Conservation (phyloP, 2,797 vertebrate species). For the Enteromius trimaculatus region DNA sequence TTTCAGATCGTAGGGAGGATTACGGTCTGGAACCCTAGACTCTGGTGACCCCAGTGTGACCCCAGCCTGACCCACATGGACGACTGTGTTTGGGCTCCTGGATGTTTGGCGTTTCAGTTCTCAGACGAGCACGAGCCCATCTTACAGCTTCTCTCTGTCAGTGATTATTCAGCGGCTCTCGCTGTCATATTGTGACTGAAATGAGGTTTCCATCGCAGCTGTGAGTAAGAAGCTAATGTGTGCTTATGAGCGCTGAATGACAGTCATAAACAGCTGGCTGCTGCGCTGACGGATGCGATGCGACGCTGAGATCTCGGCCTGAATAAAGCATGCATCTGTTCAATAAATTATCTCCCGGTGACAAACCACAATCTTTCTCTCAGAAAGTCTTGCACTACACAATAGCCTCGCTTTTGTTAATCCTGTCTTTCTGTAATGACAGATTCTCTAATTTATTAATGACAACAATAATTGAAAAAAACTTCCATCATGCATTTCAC, state of each 20-base stretch:
- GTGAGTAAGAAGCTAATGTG: constrained; percentile 73
- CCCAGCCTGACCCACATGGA: constrained; percentile 14
- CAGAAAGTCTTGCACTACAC: not conserved
- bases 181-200: constrained; percentile 31
- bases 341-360: constrained; percentile 75
- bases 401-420: not conserved
- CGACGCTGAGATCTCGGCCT: constrained; percentile 65
- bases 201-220: constrained; percentile 68
- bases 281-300: constrained; percentile 51
- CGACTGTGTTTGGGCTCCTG: constrained; percentile 19
- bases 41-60: constrained; percentile 11
- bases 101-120: constrained; percentile 29
- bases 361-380: constrained; percentile 45
- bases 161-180: constrained; percentile 12
- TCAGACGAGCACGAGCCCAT: constrained; percentile 17
- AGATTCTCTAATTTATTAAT: not conserved
- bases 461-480: not conserved
- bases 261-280: constrained; percentile 77
- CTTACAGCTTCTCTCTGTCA: not conserved
- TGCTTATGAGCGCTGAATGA: constrained; percentile 73
- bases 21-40: constrained; percentile 73
- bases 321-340: constrained; percentile 80
- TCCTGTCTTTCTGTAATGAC: not conserved
- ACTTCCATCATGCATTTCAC: not conserved
- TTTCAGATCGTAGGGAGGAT: constrained; percentile 75